Conservation (phyloP, 2,888 invertebrate species). For the Mythimna lalbum region DNA sequence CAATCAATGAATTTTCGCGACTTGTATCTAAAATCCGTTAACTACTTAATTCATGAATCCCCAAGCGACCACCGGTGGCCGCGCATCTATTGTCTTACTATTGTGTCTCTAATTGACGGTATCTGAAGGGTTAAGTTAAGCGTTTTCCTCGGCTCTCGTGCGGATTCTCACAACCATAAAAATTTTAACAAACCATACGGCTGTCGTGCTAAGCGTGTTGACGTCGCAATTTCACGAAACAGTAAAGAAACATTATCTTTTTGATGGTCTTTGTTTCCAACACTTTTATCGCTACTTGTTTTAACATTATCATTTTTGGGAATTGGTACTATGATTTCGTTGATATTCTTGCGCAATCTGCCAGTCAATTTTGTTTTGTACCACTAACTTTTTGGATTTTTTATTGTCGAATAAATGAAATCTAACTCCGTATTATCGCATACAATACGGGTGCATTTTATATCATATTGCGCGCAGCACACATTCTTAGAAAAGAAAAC, state of each 20-base stretch:
- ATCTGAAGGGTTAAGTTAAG: too few species aligned
- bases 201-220: constrained; percentile 54
- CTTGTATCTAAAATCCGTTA: constrained; percentile 1
- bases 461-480: constrained; percentile 1
- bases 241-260: constrained; percentile 32
- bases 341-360: background rate
- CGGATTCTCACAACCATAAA: constrained; percentile 37
- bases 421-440: background rate
- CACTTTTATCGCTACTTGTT: constrained; percentile 21
- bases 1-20: constrained; percentile 21
- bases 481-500: constrained; percentile 30
- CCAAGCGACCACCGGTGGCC: too few species aligned
- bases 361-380: background rate
- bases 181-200: constrained; percentile 32
- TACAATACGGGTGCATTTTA: constrained; percentile 3
- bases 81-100: too few species aligned
- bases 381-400: background rate
- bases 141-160: constrained; percentile 29
- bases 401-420: constrained; percentile 2
- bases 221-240: constrained; percentile 48
- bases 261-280: constrained; percentile 43
- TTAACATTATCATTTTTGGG: constrained; percentile 25
- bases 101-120: too few species aligned
- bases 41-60: too few species aligned
- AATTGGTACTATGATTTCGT: background rate